Evolutionary conservation across 2,113 vertebrate species (phyloP).

Genomic region (Eulemur macaco): DNA sequence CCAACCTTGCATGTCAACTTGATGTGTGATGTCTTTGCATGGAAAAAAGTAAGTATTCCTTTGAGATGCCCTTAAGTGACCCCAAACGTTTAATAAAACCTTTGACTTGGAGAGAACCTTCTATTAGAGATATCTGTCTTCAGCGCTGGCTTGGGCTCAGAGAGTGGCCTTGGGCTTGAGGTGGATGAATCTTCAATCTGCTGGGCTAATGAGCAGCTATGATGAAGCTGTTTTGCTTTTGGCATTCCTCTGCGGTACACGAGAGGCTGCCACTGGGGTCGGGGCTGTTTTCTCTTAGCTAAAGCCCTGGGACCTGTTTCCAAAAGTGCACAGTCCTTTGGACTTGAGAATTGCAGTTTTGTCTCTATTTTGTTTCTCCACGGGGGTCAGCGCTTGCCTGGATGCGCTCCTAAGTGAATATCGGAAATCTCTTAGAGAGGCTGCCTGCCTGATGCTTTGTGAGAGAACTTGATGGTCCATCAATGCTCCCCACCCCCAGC

Average conservation of each 20-base stretch:
- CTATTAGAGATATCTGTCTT: background rate
- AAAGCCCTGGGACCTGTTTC: background rate
- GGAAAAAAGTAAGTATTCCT: background rate
- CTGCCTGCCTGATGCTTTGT: background rate
- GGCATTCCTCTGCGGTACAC: background rate
- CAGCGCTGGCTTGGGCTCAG: background rate
- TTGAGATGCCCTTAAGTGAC: constrained; percentile 16
- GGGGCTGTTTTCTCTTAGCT: background rate
- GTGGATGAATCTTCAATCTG: background rate
- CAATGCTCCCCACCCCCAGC: background rate
- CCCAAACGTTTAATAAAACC: background rate
- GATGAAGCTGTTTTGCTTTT: background rate
- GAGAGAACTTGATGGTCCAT: background rate
- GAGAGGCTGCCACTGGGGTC: background rate
- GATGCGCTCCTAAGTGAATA: background rate
- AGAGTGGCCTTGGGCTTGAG: background rate
- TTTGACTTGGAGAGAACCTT: background rate
- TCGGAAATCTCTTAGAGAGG: background rate
- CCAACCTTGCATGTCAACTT: background rate
- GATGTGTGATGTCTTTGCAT: background rate
- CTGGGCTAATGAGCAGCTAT: background rate
- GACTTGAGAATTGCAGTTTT: constrained; percentile 21
- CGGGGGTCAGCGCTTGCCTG: constrained; percentile 18
- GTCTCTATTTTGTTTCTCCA: background rate
- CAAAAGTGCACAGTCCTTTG: background rate